Conservation (phyloP, 2,888 invertebrate genomes). For the Tenthredo livida region DNA sequence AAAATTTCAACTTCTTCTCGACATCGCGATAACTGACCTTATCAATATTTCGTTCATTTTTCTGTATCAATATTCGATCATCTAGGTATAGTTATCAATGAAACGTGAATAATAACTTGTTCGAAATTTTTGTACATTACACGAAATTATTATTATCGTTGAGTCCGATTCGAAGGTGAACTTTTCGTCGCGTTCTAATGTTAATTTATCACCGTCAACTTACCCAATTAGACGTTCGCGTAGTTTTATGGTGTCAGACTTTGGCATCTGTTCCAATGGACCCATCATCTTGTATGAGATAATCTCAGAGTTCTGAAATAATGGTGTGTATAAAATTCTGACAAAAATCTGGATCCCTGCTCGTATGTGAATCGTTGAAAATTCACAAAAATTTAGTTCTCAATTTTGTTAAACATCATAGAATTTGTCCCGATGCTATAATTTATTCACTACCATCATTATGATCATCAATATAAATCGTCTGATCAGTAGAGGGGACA, state of each 20-base stretch:
- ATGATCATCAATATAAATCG: background rate
- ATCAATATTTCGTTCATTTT: background rate
- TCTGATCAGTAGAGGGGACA: too few relatives aligned
- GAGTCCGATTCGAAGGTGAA: background rate
- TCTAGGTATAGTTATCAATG: background rate
- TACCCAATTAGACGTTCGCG: constrained; percentile 92
- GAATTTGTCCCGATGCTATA: background rate
- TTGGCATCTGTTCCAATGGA: constrained; percentile 86
- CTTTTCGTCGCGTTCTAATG: background rate
- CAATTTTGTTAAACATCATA: background rate
- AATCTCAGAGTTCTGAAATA: background rate
- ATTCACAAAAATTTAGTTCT: background rate
- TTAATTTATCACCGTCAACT: constrained; percentile 73
- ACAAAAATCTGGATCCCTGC: background rate
- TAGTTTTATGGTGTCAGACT: constrained; percentile 89
- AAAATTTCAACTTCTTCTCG: background rate
- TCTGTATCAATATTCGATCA: background rate
- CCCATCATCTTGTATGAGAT: constrained; percentile 76
- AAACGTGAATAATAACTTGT: background rate
- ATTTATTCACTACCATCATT: background rate
- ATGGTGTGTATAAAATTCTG: background rate
- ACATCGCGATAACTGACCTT: background rate
- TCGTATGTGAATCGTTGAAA: background rate
- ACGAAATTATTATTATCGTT: background rate
- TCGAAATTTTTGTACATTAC: background rate